A percentile compares a stretch with the other conserved stretches of the same genome.
Conservation (phyloP, 2,113 vertebrate species). For the Psittacara wagleri region DNA sequence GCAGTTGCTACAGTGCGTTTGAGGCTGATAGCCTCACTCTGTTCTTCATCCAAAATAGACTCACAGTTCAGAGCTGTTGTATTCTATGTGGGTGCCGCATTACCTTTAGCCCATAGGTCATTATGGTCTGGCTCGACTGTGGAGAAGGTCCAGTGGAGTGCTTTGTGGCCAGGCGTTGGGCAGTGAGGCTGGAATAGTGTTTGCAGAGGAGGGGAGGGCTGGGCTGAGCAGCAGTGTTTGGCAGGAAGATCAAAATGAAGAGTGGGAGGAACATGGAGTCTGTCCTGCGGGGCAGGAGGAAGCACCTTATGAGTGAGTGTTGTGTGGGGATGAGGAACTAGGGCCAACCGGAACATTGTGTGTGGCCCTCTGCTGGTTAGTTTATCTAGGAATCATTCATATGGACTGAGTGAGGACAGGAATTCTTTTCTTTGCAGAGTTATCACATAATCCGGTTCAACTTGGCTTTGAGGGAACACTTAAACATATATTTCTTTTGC, state of each 20-base stretch:
- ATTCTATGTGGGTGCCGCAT: background rate
- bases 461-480: fast-evolving
- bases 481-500: background rate
- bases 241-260: background rate
- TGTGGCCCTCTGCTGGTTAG: background rate
- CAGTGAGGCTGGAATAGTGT: background rate
- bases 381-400: fast-evolving
- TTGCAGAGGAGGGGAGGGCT: background rate
- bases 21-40: fast-evolving
- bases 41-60: background rate
- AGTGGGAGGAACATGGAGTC: background rate
- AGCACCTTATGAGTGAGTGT: fast-evolving
- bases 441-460: background rate
- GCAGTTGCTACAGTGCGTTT: too few species aligned
- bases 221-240: background rate
- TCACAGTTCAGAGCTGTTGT: background rate
- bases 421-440: background rate
- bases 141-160: fast-evolving
- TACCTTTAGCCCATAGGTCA: background rate
- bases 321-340: background rate
- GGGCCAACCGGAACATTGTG: fast-evolving
- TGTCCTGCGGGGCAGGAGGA: background rate
- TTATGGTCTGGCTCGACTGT: fast-evolving
- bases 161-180: fast-evolving
- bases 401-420: background rate